A percentile compares a stretch with the other conserved stretches of the same genome.
Conservation (phyloP, 2,113 vertebrate species). For the Diphyllodes magnificus region DNA sequence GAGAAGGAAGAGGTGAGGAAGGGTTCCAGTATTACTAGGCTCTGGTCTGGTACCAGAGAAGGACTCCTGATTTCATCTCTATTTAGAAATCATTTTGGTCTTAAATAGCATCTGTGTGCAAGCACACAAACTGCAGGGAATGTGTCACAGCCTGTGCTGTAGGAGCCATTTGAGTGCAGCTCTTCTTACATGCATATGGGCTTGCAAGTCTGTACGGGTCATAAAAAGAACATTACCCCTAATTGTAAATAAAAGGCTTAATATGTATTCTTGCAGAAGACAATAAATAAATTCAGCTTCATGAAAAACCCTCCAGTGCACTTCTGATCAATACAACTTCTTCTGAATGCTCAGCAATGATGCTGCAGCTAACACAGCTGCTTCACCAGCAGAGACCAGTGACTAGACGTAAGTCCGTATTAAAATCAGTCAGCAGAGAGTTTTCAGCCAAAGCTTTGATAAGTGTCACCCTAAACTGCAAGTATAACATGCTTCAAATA, state of each 20-base stretch:
- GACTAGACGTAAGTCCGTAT: neutral
- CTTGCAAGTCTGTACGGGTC: accelerated
- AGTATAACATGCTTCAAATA: neutral
- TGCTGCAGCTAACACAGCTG: neutral
- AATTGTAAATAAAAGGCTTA: neutral
- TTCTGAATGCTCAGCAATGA: neutral
- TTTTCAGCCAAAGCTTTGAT: neutral
- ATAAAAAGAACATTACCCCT: neutral
- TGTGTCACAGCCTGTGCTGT: neutral
- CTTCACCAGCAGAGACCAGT: neutral
- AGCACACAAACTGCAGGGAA: neutral
- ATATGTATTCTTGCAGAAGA: neutral
- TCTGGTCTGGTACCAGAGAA: neutral
- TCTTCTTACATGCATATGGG: neutral
- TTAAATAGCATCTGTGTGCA: neutral
- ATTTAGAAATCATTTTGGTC: neutral
- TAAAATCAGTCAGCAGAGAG: neutral
- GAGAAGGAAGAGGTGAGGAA: neutral
- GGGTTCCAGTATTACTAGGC: neutral
- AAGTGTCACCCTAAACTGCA: neutral
- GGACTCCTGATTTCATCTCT: neutral
- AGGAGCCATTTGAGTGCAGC: neutral
- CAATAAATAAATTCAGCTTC: neutral
- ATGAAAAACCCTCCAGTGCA: neutral
- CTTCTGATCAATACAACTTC: neutral